Percentiles rank a stretch among this genome's conserved stretches.
Conservation (phyloP, 2,888 invertebrate species). For the Charanyca ferruginea region DNA sequence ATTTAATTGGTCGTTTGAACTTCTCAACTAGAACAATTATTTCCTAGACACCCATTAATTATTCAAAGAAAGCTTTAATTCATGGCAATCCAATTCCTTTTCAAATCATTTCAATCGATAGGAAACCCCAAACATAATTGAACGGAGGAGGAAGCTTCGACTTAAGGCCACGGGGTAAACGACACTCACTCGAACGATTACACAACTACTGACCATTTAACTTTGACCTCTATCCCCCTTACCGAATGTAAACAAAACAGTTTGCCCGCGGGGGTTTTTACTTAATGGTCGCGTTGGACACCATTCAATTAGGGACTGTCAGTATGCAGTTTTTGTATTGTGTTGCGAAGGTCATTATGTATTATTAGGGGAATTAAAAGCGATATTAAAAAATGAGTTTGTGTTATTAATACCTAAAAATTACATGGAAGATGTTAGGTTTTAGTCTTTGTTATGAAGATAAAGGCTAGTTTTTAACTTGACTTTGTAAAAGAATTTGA, state of each 20-base stretch:
- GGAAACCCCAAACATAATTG: constrained; percentile 65
- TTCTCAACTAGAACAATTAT: constrained; percentile 15
- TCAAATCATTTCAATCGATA: constrained; percentile 28
- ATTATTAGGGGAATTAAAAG: constrained; percentile 37
- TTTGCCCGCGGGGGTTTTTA: constrained; percentile 51
- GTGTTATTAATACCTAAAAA: constrained; percentile 17
- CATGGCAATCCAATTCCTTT: constrained; percentile 28
- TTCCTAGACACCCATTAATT: constrained; percentile 22
- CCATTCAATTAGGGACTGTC: constrained; percentile 57
- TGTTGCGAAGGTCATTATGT: constrained; percentile 50
- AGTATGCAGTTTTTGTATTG: constrained; percentile 54
- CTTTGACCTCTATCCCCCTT: constrained; percentile 69
- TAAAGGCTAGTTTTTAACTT: background rate
- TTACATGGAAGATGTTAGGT: background rate
- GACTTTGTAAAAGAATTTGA: too few relatives aligned
- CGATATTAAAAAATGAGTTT: constrained; percentile 14
- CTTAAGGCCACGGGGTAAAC: constrained; percentile 88
- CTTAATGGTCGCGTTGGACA: constrained; percentile 55
- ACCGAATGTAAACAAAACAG: constrained; percentile 57
- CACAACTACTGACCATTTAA: constrained; percentile 79
- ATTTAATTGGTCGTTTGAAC: background rate
- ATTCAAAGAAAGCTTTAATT: constrained; percentile 36
- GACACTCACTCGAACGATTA: constrained; percentile 81
- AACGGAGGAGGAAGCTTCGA: constrained; percentile 77
- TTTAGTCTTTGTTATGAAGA: constrained; percentile 1